Evolutionary conservation across 2,113 vertebrate species (phyloP).

Genomic region (Enhydra lutris): DNA sequence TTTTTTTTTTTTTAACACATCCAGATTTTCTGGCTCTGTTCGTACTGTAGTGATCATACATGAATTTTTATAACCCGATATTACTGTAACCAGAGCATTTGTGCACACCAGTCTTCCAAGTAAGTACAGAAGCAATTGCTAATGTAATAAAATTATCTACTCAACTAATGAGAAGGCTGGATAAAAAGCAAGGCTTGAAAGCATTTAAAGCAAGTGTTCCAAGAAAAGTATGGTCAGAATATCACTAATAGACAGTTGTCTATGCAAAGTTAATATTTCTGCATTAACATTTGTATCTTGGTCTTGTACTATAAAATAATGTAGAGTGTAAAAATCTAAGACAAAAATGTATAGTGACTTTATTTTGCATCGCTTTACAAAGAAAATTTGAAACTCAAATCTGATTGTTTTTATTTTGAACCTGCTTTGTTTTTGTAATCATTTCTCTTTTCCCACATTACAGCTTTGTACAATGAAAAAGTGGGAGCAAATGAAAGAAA

Average conservation of each 20-base stretch:
- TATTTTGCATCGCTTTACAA: background rate
- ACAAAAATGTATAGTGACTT: background rate
- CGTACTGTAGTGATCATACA: background rate
- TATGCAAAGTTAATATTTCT: background rate
- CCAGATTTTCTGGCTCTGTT: background rate
- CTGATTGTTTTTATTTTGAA: background rate
- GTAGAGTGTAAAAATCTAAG: background rate
- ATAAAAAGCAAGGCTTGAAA: background rate
- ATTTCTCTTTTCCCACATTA: constrained; percentile 22
- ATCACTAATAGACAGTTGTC: background rate
- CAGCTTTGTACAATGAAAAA: constrained; percentile 96
- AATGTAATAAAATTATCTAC: background rate
- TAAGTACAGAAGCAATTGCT: background rate
- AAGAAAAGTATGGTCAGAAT: background rate
- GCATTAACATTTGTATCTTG: background rate
- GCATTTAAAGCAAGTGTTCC: background rate
- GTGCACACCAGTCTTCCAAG: background rate
- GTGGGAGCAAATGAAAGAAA: constrained; percentile 95
- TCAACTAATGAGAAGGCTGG: background rate
- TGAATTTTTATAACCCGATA: background rate
- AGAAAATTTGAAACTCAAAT: background rate
- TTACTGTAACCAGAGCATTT: background rate
- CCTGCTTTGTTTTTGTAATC: background rate
- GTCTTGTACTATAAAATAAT: background rate
- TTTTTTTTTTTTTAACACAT: background rate